A percentile compares a stretch with the other conserved stretches of the same genome.
Conservation (phyloP, 1,140 invertebrate species). For the Ptiloglossa arizonensis region DNA sequence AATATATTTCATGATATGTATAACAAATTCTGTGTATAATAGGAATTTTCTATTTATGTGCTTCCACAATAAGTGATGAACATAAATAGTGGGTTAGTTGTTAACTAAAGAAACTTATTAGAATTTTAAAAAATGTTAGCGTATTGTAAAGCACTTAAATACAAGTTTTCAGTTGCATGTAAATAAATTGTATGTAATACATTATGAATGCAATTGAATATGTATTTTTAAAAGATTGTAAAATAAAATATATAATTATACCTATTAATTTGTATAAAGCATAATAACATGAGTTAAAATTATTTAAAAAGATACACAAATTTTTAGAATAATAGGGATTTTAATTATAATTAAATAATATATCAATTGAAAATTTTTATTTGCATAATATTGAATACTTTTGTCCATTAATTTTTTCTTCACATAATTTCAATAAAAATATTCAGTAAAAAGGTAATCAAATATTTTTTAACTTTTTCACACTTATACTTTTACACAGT, state of each 20-base stretch:
- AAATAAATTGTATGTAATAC: slow-evolving; percentile 61
- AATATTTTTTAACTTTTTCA: no score
- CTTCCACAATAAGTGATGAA: slow-evolving; percentile 40
- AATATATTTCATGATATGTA: slow-evolving; percentile 29
- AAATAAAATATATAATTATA: slow-evolving; percentile 55
- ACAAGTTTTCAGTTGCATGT: slow-evolving; percentile 46
- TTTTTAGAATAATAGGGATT: no score
- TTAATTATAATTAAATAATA: neutral
- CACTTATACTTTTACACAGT: no score
- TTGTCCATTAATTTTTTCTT: neutral
- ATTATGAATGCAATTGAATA: slow-evolving; percentile 55
- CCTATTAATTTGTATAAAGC: neutral
- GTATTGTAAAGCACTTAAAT: slow-evolving; percentile 36
- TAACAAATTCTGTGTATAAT: slow-evolving; percentile 39
- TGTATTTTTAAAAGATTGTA: slow-evolving; percentile 55
- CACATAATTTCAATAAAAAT: no score
- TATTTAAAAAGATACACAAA: neutral
- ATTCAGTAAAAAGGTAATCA: no score
- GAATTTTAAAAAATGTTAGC: slow-evolving; percentile 24
- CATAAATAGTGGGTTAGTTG: slow-evolving; percentile 8
- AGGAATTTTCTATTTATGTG: slow-evolving; percentile 57
- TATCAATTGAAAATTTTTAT: neutral
- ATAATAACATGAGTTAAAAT: neutral
- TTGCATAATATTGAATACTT: neutral
- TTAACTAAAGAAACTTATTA: slow-evolving; percentile 17